Evolutionary conservation across 1,140 invertebrate genomes (phyloP).

Genomic region (Manduca sexta): DNA sequence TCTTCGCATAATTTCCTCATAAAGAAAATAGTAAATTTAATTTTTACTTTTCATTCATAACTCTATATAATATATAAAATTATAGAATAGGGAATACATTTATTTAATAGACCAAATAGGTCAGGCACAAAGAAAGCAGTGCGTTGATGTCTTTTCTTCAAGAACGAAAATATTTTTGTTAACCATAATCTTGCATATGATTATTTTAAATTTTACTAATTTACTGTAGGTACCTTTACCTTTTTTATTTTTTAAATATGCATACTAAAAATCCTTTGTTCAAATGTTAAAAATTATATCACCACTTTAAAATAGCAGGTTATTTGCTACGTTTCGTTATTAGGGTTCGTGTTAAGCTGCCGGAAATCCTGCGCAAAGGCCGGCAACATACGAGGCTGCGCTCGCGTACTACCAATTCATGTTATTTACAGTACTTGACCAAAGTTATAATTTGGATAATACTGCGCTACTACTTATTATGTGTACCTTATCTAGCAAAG

Average conservation of each 20-base stretch:
- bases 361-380: conserved; percentile 65
- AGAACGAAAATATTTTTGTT: neutral
- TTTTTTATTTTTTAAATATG: no score
- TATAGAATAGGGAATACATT: neutral
- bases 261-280: neutral
- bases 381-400: conserved; percentile 40
- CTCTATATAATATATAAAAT: no score
- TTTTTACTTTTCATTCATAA: no score
- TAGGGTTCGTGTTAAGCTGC: conserved; percentile 33
- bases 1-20: no score
- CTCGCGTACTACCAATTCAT: conserved; percentile 5
- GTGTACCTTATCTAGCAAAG: no score
- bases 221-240: no score
- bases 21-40: no score
- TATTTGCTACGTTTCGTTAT: conserved; percentile 6
- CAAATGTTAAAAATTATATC: neutral
- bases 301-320: neutral
- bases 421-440: no score
- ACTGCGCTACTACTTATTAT: no score
- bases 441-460: no score
- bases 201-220: neutral
- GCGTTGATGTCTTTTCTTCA: conserved; percentile 5
- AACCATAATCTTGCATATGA: no score
- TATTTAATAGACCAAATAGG: neutral
- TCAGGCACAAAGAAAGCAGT: no score